Conservation (phyloP, 2,797 vertebrate species). For the Pangasius macronema region DNA sequence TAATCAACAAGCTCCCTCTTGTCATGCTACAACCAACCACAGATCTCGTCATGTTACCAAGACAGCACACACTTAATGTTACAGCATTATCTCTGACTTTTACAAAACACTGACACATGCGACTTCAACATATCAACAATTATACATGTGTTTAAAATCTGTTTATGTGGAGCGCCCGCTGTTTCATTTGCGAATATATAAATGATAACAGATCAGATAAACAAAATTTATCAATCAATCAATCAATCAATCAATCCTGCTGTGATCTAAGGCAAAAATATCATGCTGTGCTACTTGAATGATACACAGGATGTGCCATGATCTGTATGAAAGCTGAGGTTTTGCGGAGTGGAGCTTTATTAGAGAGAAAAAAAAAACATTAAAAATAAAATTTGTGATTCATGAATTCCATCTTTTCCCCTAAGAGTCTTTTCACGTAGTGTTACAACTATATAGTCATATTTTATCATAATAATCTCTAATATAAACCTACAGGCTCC, state of each 20-base stretch:
- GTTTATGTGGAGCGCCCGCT: not conserved
- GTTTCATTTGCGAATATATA: not conserved
- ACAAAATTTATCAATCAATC: not conserved
- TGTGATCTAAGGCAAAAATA: too few relatives aligned
- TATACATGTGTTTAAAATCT: not conserved
- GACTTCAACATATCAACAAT: not conserved
- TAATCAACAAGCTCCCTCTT: not conserved
- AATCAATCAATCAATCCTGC: not conserved
- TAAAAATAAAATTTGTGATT: too few relatives aligned
- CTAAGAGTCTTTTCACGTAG: too few relatives aligned
- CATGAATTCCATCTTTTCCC: too few relatives aligned
- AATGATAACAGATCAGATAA: not conserved
- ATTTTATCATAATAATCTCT: not conserved
- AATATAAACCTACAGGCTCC: not conserved
- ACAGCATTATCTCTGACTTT: not conserved
- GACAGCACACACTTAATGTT: not conserved
- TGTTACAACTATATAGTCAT: too few relatives aligned
- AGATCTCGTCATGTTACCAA: not conserved
- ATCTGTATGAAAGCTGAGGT: too few relatives aligned
- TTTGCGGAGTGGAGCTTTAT: not conserved
- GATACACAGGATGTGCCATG: not conserved
- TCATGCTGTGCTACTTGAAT: too few relatives aligned
- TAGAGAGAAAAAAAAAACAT: not conserved
- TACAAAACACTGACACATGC: not conserved
- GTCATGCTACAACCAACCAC: not conserved